Conservation (phyloP, 2,797 vertebrate species). For the Danio aesculapii region DNA sequence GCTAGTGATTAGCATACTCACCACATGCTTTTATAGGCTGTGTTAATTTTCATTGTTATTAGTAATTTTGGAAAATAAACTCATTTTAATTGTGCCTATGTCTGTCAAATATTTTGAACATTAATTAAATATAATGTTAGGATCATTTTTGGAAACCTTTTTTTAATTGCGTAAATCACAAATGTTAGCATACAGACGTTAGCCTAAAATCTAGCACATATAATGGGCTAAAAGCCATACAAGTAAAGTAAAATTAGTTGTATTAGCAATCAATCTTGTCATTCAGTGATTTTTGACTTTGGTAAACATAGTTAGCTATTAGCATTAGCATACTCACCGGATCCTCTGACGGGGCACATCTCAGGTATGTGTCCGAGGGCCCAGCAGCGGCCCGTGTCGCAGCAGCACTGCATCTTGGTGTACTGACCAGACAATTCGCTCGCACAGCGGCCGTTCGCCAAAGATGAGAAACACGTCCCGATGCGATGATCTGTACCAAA, state of each 20-base stretch:
- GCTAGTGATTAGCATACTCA: too few relatives aligned
- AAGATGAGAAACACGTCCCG: slow-evolving; percentile 90
- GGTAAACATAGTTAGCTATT: neutral
- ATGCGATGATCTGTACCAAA: slow-evolving; percentile 87
- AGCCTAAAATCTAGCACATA: neutral
- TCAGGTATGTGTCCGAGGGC: slow-evolving; percentile 88
- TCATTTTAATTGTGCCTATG: too few relatives aligned
- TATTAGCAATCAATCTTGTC: neutral
- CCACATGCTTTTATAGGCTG: too few relatives aligned
- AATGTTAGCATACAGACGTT: neutral
- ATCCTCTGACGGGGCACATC: slow-evolving; percentile 94
- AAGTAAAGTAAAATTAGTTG: neutral
- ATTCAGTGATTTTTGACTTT: neutral
- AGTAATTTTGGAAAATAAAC: too few relatives aligned
- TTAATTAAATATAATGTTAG: too few relatives aligned
- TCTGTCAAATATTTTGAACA: too few relatives aligned
- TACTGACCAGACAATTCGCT: slow-evolving; percentile 88
- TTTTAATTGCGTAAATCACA: neutral
- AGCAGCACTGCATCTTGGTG: slow-evolving; percentile 95
- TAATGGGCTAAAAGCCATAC: neutral
- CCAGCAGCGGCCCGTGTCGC: slow-evolving; percentile 95
- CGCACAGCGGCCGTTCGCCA: slow-evolving; percentile 91
- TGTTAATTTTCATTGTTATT: too few relatives aligned
- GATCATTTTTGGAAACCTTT: neutral
- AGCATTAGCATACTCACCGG: slow-evolving; percentile 80